These are phyloP conservation scores for Eupithecia vulgata DNA, from an alignment of 2,888 invertebrate species.

Conservation along the genomic window DNA sequence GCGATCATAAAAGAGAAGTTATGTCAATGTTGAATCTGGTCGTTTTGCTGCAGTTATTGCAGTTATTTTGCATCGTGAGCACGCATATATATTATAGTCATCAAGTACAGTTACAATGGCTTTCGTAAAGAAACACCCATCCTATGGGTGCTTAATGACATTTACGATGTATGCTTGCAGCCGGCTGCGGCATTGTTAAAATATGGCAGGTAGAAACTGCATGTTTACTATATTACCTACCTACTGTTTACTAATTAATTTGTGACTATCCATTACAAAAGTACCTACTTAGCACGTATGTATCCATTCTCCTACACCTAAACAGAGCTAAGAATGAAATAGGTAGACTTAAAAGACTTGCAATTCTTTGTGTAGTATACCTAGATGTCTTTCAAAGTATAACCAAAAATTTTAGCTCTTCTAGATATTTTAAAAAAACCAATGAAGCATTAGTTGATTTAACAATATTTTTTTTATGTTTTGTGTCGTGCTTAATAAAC, in stretches of 20 bases:
- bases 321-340: background rate
- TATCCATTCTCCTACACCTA: background rate
- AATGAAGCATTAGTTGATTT: too few relatives aligned
- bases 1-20: slow-evolving; percentile 3
- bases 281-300: background rate
- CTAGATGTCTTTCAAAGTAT: too few relatives aligned
- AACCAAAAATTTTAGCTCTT: too few relatives aligned
- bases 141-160: background rate
- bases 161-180: background rate
- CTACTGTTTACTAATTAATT: background rate
- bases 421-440: too few relatives aligned
- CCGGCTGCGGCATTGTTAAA: background rate
- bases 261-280: background rate
- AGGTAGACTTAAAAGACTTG: background rate
- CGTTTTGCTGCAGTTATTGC: background rate
- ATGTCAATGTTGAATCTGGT: background rate
- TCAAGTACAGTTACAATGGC: slow-evolving; percentile 8
- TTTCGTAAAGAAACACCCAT: background rate
- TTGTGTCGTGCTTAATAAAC: too few relatives aligned
- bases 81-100: background rate
- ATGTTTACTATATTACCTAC: background rate
- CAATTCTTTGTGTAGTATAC: too few relatives aligned
- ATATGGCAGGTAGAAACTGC: background rate
- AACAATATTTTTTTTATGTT: too few relatives aligned
- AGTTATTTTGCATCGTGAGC: slow-evolving; percentile 3